Base-by-base conservation (phyloP, 2,113 vertebrate genomes). In the Poecile atricapillus region DNA sequence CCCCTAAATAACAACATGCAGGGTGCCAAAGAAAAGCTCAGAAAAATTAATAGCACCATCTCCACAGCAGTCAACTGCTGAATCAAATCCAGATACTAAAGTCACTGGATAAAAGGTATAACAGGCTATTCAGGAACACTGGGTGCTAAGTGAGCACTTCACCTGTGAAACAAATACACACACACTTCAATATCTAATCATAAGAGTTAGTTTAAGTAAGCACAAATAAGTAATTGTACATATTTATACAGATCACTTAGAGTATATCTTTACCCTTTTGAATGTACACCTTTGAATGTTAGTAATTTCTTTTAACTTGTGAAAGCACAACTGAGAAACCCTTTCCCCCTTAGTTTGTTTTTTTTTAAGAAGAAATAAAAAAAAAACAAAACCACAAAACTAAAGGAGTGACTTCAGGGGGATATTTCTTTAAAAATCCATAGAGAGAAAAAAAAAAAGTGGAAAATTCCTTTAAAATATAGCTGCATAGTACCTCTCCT, bases 381-480 rank as follows among this genome's bases (percentile, higher is more conserved):
- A 21, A 41, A 59, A 14, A 21, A 21, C 3, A 41, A 27, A 41
- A 59, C 41, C 41, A 41, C 13, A 93, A 80, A 2, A 67, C 43
- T 23, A 27, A 14, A 62, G 37, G 2, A 64, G 15, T 39, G 22
- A 68, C 2, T 79, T 76, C 7, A 55, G 5, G 0, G 11, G 60
- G 13, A 28, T 59, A 43, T 13, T 71, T 56, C 47, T 47, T 87
- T 30, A 20, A 78, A 94, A 85, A 44, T 39, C 18, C 47, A 67
- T 2, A 53, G 10, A 65, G 28, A 70, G 12, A 7, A 27, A 13
- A 28, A 11, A 5, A 15, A 9, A 10, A 28, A 0, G 0, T 7
- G 0, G 5, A 3, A 5, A 44, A 43, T 6, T 0, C 15, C 8
- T 77, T 79, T 2, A 52, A 49, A 63, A 63, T 37, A 43, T 10